These are phyloP conservation scores for Xylota sylvarum DNA, from an alignment of 2,888 invertebrate genomes.

Conservation along the genomic window DNA sequence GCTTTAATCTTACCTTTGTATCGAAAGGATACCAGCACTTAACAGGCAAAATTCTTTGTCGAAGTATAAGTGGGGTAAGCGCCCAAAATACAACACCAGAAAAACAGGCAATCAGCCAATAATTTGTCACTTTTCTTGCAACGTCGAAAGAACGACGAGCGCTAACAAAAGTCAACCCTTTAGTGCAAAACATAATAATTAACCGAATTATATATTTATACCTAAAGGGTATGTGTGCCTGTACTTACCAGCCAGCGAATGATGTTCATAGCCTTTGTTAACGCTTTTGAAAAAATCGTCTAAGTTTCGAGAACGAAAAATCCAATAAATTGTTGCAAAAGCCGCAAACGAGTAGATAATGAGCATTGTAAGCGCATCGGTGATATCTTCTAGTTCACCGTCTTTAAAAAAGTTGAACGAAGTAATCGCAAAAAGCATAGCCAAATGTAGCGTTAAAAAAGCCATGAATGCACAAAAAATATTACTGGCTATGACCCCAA, in stretches of 20 bases:
- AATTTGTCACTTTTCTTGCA: slow-evolving; percentile 76
- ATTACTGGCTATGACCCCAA: slow-evolving; percentile 43
- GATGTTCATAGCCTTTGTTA: slow-evolving; percentile 80
- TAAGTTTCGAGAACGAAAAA: slow-evolving; percentile 75
- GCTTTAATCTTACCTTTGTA: slow-evolving; percentile 77
- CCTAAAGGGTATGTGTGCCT: not conserved
- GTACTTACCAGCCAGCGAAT: slow-evolving; percentile 80
- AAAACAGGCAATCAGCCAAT: slow-evolving; percentile 80
- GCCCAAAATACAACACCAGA: slow-evolving; percentile 80
- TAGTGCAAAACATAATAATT: not conserved
- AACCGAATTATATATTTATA: too few species aligned
- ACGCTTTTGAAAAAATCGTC: slow-evolving; percentile 78
- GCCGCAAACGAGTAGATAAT: slow-evolving; percentile 81
- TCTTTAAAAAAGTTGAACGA: slow-evolving; percentile 78
- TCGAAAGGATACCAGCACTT: slow-evolving; percentile 84
- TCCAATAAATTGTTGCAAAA: slow-evolving; percentile 80
- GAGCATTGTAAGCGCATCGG: slow-evolving; percentile 81
- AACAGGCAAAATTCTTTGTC: slow-evolving; percentile 80
- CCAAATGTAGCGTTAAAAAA: slow-evolving; percentile 78
- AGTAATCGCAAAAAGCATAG: slow-evolving; percentile 79
- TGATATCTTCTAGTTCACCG: slow-evolving; percentile 80
- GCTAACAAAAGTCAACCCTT: slow-evolving; percentile 81
- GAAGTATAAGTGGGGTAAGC: slow-evolving; percentile 80
- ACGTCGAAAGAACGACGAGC: slow-evolving; percentile 74
- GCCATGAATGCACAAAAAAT: slow-evolving; percentile 77